These are phyloP conservation scores for Leptura quadrifasciata DNA, from an alignment of 2,888 invertebrate species.

Conservation along the genomic window DNA sequence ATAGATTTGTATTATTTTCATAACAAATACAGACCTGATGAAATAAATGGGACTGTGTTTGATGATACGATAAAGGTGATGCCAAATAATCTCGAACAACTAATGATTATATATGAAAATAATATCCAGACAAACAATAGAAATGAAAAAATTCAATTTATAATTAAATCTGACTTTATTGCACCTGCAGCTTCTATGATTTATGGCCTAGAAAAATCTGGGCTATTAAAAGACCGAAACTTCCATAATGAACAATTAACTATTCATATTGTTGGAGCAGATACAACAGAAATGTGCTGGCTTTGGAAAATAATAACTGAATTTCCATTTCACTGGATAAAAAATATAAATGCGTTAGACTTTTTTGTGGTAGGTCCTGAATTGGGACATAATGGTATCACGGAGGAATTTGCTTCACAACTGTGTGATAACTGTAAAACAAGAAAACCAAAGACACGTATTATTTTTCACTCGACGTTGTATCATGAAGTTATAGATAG, in stretches of 20 bases:
- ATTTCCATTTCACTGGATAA: slow-evolving; percentile 63
- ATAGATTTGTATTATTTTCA: slow-evolving; percentile 53
- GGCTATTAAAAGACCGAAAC: slow-evolving; percentile 48
- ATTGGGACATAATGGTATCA: slow-evolving; percentile 27
- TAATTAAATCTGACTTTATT: slow-evolving; percentile 49
- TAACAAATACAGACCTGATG: slow-evolving; percentile 17
- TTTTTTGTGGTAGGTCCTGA: slow-evolving; percentile 67
- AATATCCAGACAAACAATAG: not conserved
- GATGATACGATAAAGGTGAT: slow-evolving; percentile 30
- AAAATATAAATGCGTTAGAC: slow-evolving; percentile 58
- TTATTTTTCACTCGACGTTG: slow-evolving; percentile 50
- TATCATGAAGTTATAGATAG: slow-evolving; percentile 63
- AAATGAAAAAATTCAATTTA: slow-evolving; percentile 36
- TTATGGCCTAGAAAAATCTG: slow-evolving; percentile 58
- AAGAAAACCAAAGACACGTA: slow-evolving; percentile 46
- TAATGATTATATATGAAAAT: slow-evolving; percentile 43
- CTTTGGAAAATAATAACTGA: slow-evolving; percentile 61
- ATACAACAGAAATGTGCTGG: slow-evolving; percentile 59
- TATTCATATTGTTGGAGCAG: slow-evolving; percentile 67
- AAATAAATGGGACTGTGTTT: slow-evolving; percentile 21
- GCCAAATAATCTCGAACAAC: slow-evolving; percentile 42
- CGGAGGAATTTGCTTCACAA: slow-evolving; percentile 35
- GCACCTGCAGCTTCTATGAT: slow-evolving; percentile 56
- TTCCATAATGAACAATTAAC: slow-evolving; percentile 50
- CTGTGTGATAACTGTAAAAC: slow-evolving; percentile 56